These are phyloP conservation scores for Drosophila setosimentum DNA, from an alignment of 2,888 invertebrate species.

Conservation along the genomic window DNA sequence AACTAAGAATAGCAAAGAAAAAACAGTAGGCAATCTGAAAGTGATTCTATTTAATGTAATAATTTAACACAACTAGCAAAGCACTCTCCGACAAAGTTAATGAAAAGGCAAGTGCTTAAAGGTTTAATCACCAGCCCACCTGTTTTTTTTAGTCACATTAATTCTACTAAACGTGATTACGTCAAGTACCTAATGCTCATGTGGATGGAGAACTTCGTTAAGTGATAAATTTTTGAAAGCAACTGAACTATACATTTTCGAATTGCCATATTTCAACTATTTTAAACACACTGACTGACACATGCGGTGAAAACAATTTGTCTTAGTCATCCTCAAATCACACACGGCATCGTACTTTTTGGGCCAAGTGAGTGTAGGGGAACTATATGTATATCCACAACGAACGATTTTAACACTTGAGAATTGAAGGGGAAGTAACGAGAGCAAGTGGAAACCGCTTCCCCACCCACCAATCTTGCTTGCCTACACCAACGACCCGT, in stretches of 20 bases:
- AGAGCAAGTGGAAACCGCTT: not conserved
- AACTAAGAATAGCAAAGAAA: not conserved
- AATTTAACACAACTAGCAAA: too few relatives aligned
- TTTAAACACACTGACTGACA: conserved; percentile 64
- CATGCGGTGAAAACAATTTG: conserved; percentile 62
- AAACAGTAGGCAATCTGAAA: not conserved
- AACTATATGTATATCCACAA: conserved; percentile 20
- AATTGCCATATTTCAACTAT: conserved; percentile 65
- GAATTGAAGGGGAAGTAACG: conserved; percentile 9
- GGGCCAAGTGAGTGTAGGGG: conserved; percentile 39
- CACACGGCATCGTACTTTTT: conserved; percentile 22
- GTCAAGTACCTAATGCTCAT: conserved; percentile 15
- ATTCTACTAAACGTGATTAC: conserved; percentile 10
- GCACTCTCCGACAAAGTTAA: too few relatives aligned
- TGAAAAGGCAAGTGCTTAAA: not conserved
- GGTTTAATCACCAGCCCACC: conserved; percentile 1
- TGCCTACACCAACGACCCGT: not conserved
- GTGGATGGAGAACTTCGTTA: conserved; percentile 4
- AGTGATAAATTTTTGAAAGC: conserved; percentile 21
- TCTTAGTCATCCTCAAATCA: conserved; percentile 63
- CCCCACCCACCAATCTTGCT: not conserved
- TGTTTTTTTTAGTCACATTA: not conserved
- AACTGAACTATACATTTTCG: conserved; percentile 11
- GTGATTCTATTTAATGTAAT: too few relatives aligned
- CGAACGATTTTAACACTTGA: conserved; percentile 37